Conservation (phyloP, 2,888 invertebrate species). For the Lumbricus terrestris region DNA sequence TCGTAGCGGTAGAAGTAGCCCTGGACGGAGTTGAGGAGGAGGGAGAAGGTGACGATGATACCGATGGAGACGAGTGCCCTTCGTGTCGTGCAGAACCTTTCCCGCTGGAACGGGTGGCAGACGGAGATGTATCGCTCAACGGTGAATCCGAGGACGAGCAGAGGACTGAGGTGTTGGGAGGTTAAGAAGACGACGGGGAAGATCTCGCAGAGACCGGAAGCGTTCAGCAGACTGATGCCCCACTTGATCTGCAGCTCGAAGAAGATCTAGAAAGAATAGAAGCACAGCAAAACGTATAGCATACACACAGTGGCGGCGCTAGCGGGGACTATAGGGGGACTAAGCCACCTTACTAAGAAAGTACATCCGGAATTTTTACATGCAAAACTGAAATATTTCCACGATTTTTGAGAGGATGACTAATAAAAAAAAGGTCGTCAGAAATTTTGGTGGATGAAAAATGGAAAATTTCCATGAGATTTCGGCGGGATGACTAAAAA, state of each 20-base stretch:
- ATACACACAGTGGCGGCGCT: too few species aligned
- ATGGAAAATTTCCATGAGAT: too few species aligned
- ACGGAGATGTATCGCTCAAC: conserved; percentile 57
- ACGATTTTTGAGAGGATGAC: too few species aligned
- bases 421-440: too few species aligned
- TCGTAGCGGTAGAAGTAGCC: conserved; percentile 53
- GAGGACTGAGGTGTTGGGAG: conserved; percentile 54
- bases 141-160: conserved; percentile 57
- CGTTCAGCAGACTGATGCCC: conserved; percentile 44
- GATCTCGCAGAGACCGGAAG: conserved; percentile 50
- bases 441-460: too few species aligned
- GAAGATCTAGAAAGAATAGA: conserved; percentile 45
- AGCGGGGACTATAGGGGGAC: too few species aligned
- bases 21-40: conserved; percentile 50
- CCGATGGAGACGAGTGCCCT: conserved; percentile 51
- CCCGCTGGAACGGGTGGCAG: conserved; percentile 56
- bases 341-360: too few species aligned
- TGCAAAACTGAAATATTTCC: too few species aligned
- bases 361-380: too few species aligned
- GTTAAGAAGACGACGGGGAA: conserved; percentile 53
- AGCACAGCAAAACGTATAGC: conserved; percentile 50
- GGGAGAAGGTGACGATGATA: conserved; percentile 42
- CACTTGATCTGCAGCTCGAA: conserved; percentile 52
- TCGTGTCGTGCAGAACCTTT: conserved; percentile 50
- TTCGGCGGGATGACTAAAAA: too few species aligned